These are phyloP conservation scores for Notarius lentiginosus DNA, from an alignment of 2,113 vertebrate genomes.

Conservation along the genomic window DNA sequence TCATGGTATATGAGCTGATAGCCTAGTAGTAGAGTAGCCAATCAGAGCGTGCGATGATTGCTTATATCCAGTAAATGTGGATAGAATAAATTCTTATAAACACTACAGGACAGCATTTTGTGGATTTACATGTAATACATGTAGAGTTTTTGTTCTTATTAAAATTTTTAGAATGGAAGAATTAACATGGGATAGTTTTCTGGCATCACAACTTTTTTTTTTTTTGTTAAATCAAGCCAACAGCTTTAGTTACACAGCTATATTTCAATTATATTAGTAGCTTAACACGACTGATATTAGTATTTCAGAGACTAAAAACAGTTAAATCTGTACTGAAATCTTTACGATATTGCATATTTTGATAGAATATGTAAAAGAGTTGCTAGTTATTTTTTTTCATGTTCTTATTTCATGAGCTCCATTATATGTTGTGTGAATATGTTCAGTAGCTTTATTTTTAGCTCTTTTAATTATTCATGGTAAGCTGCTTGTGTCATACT, in stretches of 20 bases:
- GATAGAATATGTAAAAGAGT: neutral
- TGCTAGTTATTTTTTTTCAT: neutral
- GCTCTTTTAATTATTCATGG: neutral
- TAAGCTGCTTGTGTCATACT: neutral
- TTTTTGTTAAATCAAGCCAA: neutral
- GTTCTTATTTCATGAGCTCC: neutral
- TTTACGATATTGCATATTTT: neutral
- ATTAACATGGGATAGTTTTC: neutral
- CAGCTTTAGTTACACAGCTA: neutral
- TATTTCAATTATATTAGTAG: neutral
- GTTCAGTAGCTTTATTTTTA: neutral
- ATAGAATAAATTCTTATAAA: neutral
- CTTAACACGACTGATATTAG: neutral
- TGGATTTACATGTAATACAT: neutral
- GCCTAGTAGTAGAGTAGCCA: too few species aligned
- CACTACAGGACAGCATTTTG: neutral
- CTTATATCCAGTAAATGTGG: too few species aligned
- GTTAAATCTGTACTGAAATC: neutral
- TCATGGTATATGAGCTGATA: too few species aligned
- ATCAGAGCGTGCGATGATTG: too few species aligned
- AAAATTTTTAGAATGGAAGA: neutral
- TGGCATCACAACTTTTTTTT: neutral
- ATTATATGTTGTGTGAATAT: neutral
- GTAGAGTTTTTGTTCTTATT: neutral
- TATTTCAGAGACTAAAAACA: neutral